phyloP scores from a whole-genome alignment of 2,797 vertebrate species.

The Choloepus didactylus region DNA sequence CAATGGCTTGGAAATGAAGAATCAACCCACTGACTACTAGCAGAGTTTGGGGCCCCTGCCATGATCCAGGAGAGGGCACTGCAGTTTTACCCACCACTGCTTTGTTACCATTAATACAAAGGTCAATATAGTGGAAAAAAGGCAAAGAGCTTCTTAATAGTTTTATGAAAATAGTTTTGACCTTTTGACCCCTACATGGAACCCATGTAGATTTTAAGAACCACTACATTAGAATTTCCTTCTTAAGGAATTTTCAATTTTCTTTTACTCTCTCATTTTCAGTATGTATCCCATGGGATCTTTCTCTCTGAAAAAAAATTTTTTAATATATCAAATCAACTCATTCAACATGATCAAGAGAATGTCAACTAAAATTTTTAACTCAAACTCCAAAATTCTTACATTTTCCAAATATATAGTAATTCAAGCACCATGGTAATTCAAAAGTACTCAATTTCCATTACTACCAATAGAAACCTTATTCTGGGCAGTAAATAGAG shows the following conservation, averaged over 20 bases:
- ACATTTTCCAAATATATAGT: background rate
- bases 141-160: background rate
- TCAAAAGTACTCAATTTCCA: slow-evolving; percentile 4
- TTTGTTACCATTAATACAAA: slow-evolving; percentile 7
- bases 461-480: background rate
- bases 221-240: background rate
- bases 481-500: background rate
- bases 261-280: slow-evolving; percentile 4
- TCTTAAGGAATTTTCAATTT: background rate
- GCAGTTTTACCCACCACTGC: background rate
- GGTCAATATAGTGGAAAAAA: background rate
- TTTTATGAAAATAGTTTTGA: slow-evolving; percentile 13
- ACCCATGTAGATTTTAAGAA: background rate
- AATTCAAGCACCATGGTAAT: background rate
- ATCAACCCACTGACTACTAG: background rate
- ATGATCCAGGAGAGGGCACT: background rate
- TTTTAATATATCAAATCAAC: slow-evolving; percentile 6
- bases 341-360: slow-evolving; percentile 11
- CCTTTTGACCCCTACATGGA: background rate
- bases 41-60: background rate
- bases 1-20: background rate
- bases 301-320: background rate
- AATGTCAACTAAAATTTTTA: slow-evolving; percentile 7
- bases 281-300: background rate
- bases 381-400: slow-evolving; percentile 4